These are phyloP conservation scores for Apantesis nais DNA, from an alignment of 2,888 invertebrate species.

Conservation along the genomic window DNA sequence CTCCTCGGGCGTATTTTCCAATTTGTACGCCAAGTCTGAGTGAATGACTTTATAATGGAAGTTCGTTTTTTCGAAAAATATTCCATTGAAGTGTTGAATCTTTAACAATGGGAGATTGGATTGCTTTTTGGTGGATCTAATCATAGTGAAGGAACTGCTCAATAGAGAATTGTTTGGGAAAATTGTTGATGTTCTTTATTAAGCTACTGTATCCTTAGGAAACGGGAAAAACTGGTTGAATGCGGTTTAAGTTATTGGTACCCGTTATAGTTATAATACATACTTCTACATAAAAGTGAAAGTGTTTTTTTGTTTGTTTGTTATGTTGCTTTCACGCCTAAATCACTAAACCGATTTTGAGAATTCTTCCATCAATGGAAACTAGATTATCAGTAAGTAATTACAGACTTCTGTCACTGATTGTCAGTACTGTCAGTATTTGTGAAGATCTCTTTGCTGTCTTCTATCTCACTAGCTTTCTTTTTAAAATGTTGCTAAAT, in stretches of 20 bases:
- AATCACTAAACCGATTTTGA: too few relatives aligned
- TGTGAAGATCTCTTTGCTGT: too few relatives aligned
- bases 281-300: too few relatives aligned
- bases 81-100: constrained; percentile 29
- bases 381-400: too few relatives aligned
- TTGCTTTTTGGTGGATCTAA: constrained; percentile 24
- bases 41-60: constrained; percentile 31
- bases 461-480: too few relatives aligned
- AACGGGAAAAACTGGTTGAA: background rate
- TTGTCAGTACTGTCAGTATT: too few relatives aligned
- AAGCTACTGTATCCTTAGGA: background rate
- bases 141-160: constrained; percentile 25
- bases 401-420: too few relatives aligned
- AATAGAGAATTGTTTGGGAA: background rate
- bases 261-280: background rate
- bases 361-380: too few relatives aligned
- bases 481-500: too few relatives aligned
- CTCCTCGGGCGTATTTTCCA: constrained; percentile 41
- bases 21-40: constrained; percentile 30
- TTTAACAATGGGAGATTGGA: constrained; percentile 34
- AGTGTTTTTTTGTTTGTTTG: too few relatives aligned
- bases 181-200: background rate
- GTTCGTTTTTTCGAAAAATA: constrained; percentile 8
- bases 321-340: too few relatives aligned
- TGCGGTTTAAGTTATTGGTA: background rate